Evolutionary conservation across 2,888 invertebrate species (phyloP), one percentile per base, ranked within the genome.

Genomic region (Adelognathus sp.): DNA sequence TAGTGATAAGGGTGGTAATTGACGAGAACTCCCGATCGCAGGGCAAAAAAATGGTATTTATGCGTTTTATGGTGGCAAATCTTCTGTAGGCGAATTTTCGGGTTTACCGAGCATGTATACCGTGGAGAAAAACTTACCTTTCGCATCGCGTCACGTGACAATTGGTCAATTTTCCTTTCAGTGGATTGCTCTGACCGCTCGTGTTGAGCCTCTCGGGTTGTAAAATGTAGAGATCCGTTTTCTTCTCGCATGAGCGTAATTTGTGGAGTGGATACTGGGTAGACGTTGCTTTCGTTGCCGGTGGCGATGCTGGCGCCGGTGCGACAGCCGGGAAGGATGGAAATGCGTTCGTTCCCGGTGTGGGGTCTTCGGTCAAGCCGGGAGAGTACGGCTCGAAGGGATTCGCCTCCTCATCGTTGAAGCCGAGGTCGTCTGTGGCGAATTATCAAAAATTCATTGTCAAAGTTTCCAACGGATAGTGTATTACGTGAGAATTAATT

Each of bases 71-170:
- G n/a, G n/a, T n/a, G n/a, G n/a, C n/a, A n/a, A n/a, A n/a, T n/a
- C n/a, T n/a, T n/a, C n/a, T n/a, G n/a, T n/a, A n/a, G n/a, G n/a
- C n/a, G n/a, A n/a, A n/a, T n/a, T n/a, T n/a, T n/a, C n/a, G n/a
- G n/a, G n/a, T n/a, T n/a, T n/a, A n/a, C n/a, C n/a, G n/a, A n/a
- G n/a, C n/a, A n/a, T n/a, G n/a, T n/a, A n/a, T n/a, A 64, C 31
- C 1, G 1, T 9, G 21, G 3, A 54, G 1, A 6, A 9, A 11
- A 11, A 3, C 21, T 46, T 88, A 96, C 96, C 96, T 96, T 91
- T 97, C 97, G 89, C 97, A 97, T 79, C 97, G 97, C 46, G 96
- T 96, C 71, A 95, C 95, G 88, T 97, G 97, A 89, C 97, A 97
- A 90, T 97, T 97, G 41, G 97, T 97, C 52, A 97, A 93, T 92